These are phyloP conservation scores for Dugesia japonica DNA, from an alignment of 2,888 invertebrate genomes.

Conservation along the genomic window DNA sequence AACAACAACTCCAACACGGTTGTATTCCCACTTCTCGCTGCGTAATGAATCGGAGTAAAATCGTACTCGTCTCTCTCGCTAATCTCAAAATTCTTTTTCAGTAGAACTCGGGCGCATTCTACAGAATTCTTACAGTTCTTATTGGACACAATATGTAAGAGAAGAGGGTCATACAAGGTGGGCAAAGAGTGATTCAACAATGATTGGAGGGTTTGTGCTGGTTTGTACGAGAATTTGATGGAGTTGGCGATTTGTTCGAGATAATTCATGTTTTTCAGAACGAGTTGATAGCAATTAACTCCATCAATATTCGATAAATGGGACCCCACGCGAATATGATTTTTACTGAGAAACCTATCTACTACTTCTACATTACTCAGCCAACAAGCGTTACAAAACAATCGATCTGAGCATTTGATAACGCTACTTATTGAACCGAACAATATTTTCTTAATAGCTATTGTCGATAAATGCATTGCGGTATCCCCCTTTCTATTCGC, in stretches of 20 bases:
- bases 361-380: background rate
- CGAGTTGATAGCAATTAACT: background rate
- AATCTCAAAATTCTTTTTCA: background rate
- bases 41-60: background rate
- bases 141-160: background rate
- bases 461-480: background rate
- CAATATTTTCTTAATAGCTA: background rate
- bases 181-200: background rate
- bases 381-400: background rate
- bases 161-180: background rate
- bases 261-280: background rate
- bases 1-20: background rate
- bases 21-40: background rate
- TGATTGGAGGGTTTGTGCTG: background rate
- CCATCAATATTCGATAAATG: background rate
- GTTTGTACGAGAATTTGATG: background rate
- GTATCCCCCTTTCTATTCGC: background rate
- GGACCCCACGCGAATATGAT: background rate
- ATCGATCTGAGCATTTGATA: background rate
- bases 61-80: background rate
- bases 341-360: background rate
- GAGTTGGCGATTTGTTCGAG: background rate
- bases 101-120: background rate
- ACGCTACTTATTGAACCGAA: background rate
- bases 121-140: background rate